Conservation (phyloP, 2,797 vertebrate genomes). For the Sebastes flavidus region DNA sequence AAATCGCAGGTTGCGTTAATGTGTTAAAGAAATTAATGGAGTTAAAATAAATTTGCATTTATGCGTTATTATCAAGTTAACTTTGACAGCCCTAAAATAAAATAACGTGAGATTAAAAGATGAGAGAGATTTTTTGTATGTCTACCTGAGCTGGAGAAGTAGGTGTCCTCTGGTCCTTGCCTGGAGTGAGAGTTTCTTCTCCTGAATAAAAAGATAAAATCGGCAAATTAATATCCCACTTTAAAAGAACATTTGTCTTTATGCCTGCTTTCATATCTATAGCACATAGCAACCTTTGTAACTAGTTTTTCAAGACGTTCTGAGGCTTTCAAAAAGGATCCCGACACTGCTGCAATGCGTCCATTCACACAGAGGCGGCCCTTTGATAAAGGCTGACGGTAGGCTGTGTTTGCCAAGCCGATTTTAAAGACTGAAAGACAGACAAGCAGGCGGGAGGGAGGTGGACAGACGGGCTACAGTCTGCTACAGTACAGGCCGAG, state of each 20-base stretch:
- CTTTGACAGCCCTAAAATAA: too few relatives aligned
- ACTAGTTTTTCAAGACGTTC: slow-evolving; percentile 14
- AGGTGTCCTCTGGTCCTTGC: slow-evolving; percentile 90
- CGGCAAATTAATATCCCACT: slow-evolving; percentile 33
- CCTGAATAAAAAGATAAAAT: slow-evolving; percentile 72
- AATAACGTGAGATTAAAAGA: not conserved
- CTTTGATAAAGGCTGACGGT: slow-evolving; percentile 67
- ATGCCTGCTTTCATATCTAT: slow-evolving; percentile 46
- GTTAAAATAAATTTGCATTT: too few relatives aligned
- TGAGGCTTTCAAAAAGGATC: slow-evolving; percentile 55
- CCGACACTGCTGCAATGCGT: slow-evolving; percentile 34
- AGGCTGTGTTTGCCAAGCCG: slow-evolving; percentile 75
- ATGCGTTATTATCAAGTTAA: too few relatives aligned
- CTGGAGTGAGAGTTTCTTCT: slow-evolving; percentile 84
- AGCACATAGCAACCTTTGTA: slow-evolving; percentile 51
- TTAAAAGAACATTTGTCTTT: slow-evolving; percentile 14
- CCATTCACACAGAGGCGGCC: slow-evolving; percentile 61
- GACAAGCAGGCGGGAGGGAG: slow-evolving; percentile 58
- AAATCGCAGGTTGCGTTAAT: too few relatives aligned
- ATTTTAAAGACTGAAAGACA: slow-evolving; percentile 66
- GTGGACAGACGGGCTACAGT: slow-evolving; percentile 57
- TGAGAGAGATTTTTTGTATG: not conserved
- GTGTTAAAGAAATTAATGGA: too few relatives aligned
- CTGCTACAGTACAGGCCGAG: slow-evolving; percentile 48
- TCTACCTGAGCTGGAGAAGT: slow-evolving; percentile 94